phyloP scores from a whole-genome alignment of 2,888 invertebrate species.

The Furcula furcula region DNA sequence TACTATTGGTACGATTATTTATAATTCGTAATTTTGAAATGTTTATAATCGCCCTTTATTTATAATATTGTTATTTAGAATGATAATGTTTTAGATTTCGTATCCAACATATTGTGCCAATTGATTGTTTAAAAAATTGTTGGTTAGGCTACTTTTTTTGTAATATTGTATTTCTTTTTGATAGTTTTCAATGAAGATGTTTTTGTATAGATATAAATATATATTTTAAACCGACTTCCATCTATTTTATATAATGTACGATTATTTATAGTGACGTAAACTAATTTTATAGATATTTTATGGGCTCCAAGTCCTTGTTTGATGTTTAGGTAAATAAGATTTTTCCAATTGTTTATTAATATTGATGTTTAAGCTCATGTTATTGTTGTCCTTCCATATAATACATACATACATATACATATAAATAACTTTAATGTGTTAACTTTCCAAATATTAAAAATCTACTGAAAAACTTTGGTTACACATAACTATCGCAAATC shows the following conservation, averaged over 20 bases:
- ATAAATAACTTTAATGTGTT: not conserved
- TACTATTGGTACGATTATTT: slow-evolving; percentile 2
- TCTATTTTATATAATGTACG: slow-evolving; percentile 10
- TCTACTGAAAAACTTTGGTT: too few relatives aligned
- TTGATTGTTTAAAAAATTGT: too few relatives aligned
- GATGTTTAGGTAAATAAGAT: slow-evolving; percentile 31
- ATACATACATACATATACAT: slow-evolving; percentile 1
- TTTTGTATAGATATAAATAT: not conserved
- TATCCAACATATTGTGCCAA: too few relatives aligned
- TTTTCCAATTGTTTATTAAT: slow-evolving; percentile 41
- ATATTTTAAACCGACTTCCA: slow-evolving; percentile 9
- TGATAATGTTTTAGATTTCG: too few relatives aligned
- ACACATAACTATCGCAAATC: not conserved
- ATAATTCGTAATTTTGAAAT: not conserved
- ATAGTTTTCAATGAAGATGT: not conserved
- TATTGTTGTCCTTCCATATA: slow-evolving; percentile 43
- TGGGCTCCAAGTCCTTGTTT: slow-evolving; percentile 44
- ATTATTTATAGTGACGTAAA: slow-evolving; percentile 15
- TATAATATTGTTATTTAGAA: too few relatives aligned
- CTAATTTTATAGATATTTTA: slow-evolving; percentile 30
- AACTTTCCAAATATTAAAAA: not conserved
- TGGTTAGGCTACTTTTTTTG: too few relatives aligned
- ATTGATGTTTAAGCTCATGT: slow-evolving; percentile 31
- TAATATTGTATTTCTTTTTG: too few relatives aligned
- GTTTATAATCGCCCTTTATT: not conserved